Conservation (phyloP, 2,797 vertebrate genomes). For the Limnodromus scolopaceus region DNA sequence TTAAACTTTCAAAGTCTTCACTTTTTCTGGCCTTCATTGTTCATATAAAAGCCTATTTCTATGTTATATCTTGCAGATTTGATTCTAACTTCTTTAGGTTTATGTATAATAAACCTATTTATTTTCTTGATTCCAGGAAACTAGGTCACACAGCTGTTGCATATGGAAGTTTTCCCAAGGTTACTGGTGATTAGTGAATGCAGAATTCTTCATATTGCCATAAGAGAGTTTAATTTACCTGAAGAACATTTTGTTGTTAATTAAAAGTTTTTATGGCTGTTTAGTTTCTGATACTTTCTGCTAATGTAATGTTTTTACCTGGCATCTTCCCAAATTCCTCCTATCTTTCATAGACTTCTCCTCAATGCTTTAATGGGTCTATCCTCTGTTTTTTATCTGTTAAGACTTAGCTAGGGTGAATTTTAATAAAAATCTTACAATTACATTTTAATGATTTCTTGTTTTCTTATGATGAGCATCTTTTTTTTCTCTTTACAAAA, state of each 20-base stretch:
- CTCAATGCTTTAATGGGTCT: neutral
- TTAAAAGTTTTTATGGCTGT: neutral
- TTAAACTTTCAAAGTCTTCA: neutral
- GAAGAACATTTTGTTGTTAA: slow-evolving; percentile 20
- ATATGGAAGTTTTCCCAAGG: slow-evolving; percentile 2
- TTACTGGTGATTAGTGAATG: neutral
- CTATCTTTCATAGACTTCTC: slow-evolving; percentile 1
- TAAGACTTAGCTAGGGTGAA: neutral
- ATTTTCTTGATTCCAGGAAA: neutral
- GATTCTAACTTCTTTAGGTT: neutral
- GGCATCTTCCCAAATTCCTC: neutral
- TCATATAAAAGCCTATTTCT: neutral
- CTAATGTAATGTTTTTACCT: slow-evolving; percentile 8
- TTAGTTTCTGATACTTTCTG: slow-evolving; percentile 9
- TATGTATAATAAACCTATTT: neutral
- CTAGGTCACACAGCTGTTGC: neutral
- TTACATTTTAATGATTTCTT: neutral
- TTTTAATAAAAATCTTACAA: neutral
- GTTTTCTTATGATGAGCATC: neutral
- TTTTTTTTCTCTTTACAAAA: neutral
- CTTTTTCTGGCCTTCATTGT: neutral
- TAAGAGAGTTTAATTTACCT: slow-evolving; percentile 25
- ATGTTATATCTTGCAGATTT: neutral
- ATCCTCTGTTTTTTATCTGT: neutral
- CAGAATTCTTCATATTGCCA: neutral